Base-by-base conservation (phyloP, 2,888 invertebrate species). In the Limnephilus auricula region DNA sequence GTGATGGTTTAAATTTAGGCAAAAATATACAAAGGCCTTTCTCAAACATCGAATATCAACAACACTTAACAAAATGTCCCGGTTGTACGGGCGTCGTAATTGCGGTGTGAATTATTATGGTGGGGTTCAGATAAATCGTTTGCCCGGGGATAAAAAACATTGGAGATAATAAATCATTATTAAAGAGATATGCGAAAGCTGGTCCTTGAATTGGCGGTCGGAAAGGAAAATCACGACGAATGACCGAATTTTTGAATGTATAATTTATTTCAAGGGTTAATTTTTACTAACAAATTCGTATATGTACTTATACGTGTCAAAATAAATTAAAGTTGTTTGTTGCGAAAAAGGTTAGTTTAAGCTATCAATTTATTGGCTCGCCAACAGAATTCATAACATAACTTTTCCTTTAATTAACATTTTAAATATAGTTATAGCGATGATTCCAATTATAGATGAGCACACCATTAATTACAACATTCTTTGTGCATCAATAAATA, bases 61-160 rank as follows among this genome's bases (percentile, higher is more conserved):
- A 80, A 80, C 32, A 18, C 80, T 80, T 32, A 32, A 32, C 13
- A 80, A 80, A 80, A 32, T 80, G 80, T 32, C 31, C 80, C 13
- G 31, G 15, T 80, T 80, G 15, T 31, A 18, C 18, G 80, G 80
- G 15, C 80, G 9, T 65, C 65, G 65, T 65, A n/a, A 65, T 65
- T 37, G 40, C 30, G 45, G 85, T 40, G 85, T 85, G 85, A 85
- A 85, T 85, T 40, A 85, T 85, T 30, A 45, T 85, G 37, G 40
- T 30, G 45, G 85, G 40, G 30, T 85, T 85, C 25, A 40, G 85
- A 85, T 45, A 37, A 85, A 85, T 85, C 85, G 45, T 85, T 82
- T 85, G 85, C 40, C 40, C 25, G 40, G 85, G 85, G 85, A n/a
- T 85, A 85, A 85, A n/a, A 85, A 85, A 85, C 85, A 85, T 30